A percentile compares a stretch with the other conserved stretches of the same genome.
Conservation (phyloP, 2,888 invertebrate genomes). For the Pediacus dermestoides region DNA sequence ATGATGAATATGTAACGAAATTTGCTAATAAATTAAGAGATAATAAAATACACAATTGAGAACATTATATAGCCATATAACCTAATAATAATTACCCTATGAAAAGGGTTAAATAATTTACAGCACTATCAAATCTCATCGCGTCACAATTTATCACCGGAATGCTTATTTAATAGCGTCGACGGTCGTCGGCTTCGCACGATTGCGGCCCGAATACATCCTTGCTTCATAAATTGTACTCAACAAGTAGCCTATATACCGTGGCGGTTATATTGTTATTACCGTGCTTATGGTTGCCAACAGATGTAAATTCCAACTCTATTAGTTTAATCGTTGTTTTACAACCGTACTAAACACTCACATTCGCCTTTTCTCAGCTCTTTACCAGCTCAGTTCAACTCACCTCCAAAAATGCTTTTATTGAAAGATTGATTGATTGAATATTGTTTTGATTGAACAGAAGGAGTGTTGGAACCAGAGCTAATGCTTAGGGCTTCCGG, state of each 20-base stretch:
- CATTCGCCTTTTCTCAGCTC: too few species aligned
- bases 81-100: constrained; percentile 50
- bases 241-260: constrained; percentile 54
- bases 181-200: constrained; percentile 44
- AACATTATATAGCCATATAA: constrained; percentile 37
- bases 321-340: constrained; percentile 44
- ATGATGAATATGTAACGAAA: too few species aligned
- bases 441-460: too few species aligned
- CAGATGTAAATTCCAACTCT: constrained; percentile 50
- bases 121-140: constrained; percentile 52
- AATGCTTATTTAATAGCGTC: constrained; percentile 52
- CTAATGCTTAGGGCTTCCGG: too few species aligned
- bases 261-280: constrained; percentile 52
- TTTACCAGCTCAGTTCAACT: too few species aligned
- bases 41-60: constrained; percentile 39
- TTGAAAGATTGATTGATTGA: too few species aligned
- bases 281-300: constrained; percentile 51
- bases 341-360: constrained; percentile 30
- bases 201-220: constrained; percentile 42
- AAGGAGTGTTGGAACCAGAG: too few species aligned
- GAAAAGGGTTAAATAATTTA: constrained; percentile 53
- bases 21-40: too few species aligned
- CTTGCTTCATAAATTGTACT: constrained; percentile 52
- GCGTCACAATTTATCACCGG: constrained; percentile 52
- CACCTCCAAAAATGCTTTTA: too few species aligned